These are phyloP conservation scores for Pangasius mekongensis DNA, from an alignment of 2,797 vertebrate species.

Conservation along the genomic window DNA sequence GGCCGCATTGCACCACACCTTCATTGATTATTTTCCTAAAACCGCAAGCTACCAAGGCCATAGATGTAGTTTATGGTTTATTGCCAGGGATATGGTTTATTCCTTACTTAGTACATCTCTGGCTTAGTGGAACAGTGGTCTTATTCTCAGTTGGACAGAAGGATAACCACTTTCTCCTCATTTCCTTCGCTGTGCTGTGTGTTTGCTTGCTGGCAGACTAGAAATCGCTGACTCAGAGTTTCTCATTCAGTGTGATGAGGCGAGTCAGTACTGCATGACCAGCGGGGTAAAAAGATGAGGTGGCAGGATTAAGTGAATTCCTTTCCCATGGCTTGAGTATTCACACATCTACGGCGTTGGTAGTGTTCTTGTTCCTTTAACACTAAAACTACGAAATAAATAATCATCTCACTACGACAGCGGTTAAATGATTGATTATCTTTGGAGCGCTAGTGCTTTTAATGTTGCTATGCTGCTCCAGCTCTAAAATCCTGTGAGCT, in stretches of 20 bases:
- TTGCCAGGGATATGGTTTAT: not conserved
- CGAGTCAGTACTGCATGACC: slow-evolving; percentile 6
- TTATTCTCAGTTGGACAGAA: not conserved
- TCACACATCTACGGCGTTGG: not conserved
- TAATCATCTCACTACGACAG: not conserved
- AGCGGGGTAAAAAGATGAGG: not conserved
- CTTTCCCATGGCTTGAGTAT: not conserved
- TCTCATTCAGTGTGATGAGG: slow-evolving; percentile 15
- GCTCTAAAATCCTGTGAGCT: not conserved
- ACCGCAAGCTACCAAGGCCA: not conserved
- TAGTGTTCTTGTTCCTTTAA: not conserved
- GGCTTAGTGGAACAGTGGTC: not conserved
- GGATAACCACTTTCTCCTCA: not conserved
- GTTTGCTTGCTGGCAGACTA: not conserved
- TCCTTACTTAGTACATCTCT: not conserved
- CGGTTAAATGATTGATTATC: not conserved
- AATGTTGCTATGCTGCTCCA: slow-evolving; percentile 17
- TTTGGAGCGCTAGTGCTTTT: not conserved
- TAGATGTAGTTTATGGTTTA: no score
- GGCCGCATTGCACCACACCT: not conserved
- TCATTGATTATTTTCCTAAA: not conserved
- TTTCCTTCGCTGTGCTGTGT: not conserved
- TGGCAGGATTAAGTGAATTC: slow-evolving; percentile 1
- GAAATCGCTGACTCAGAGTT: slow-evolving; percentile 16
- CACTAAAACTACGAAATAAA: not conserved